Base-by-base conservation (phyloP, 2,888 invertebrate species). In the Conus canariensis region DNA sequence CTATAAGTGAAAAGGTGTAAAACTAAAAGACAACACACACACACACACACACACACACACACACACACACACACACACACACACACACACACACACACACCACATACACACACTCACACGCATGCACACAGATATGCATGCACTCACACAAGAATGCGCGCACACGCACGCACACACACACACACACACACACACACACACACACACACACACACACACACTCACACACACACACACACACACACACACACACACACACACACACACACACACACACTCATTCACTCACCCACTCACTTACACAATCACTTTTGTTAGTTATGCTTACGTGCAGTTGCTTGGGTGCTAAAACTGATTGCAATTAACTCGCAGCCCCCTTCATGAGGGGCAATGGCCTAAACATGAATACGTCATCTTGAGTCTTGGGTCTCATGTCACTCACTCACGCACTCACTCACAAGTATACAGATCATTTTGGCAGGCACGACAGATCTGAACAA, bases 151-250 rank as follows among this genome's bases (percentile, higher is more conserved):
- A 19, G n/a, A 8, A 74, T 19, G n/a, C 22, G 74, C 74, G 74
- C 30, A 30, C 30, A 30, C 0, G 2, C 30, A 30, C 30, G 2
- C 74, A 74, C 74, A n/a, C 74, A 74, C 74, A 74, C 74, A 74
- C 74, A 7, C 74, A 74, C 8, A 74, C 74, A 74, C 5, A 7
- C 74, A 74, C 5, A 7, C 74, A 74, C 74, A 74, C 74, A 74
- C 74, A 74, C 74, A 74, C 74, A 74, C 74, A 74, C 74, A 74
- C 74, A 74, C 74, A 74, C 74, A 74, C 74, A 74, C 74, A 74
- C 74, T 5, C 74, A 74, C 74, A 74, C 74, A 74, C 74, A 74
- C 74, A 74, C 74, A 74, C 74, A 74, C 74, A 74, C 74, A 74
- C 74, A 74, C 74, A 74, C 74, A 74, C 74, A 74, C 19, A 14